Base-by-base conservation (phyloP, 2,797 vertebrate genomes). In the Sebastes matsubarae region DNA sequence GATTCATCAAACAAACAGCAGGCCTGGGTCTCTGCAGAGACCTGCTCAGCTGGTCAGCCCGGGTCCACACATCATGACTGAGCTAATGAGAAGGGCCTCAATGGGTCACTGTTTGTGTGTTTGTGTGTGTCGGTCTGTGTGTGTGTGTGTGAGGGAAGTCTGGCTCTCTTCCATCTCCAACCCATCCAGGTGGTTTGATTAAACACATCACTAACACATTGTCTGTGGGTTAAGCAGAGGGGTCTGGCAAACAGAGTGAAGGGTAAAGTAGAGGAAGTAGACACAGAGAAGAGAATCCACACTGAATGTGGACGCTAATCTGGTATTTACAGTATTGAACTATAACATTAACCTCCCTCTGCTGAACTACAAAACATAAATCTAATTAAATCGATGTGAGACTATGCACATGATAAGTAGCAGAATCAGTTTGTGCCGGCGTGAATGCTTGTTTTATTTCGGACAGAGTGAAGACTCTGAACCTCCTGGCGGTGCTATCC, bases 1-100 rank as follows among this genome's bases (percentile, higher is more conserved):
- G 90, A 89, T 93, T 89, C 76, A 75, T 91, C 83, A 87, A 74
- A 81, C 72, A 60, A 82, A 79, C 85, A 92, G 87, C 88, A 73
- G 88, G 88, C 25, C 72, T 46, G 36, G 57, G 76, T 87, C 68
- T 88, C 82, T 82, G 71, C 83, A 81, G 87, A 90, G 85, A 84
- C 68, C 70, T 24, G 75, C 82, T 83, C 78, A 68, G 76, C 64
- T 75, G 72, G 81, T 80, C 91, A 38, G 46, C 75, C 73, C 30
- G 1, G 76, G 58, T 86, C 75, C 72, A 84, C 86, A 79, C 83
- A 80, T 83, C 70, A 79, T 18, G 54, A 77, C 72, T 71, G 64
- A 74, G 77, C 64, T 90, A 91, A 93, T 83, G 88, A 91, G 89
- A 72, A 59, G 46, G 79, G 59, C 69, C 57, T 75, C 27, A 25